These are phyloP conservation scores for Herminia tarsipennalis DNA, from an alignment of 2,888 invertebrate species.

Conservation along the genomic window DNA sequence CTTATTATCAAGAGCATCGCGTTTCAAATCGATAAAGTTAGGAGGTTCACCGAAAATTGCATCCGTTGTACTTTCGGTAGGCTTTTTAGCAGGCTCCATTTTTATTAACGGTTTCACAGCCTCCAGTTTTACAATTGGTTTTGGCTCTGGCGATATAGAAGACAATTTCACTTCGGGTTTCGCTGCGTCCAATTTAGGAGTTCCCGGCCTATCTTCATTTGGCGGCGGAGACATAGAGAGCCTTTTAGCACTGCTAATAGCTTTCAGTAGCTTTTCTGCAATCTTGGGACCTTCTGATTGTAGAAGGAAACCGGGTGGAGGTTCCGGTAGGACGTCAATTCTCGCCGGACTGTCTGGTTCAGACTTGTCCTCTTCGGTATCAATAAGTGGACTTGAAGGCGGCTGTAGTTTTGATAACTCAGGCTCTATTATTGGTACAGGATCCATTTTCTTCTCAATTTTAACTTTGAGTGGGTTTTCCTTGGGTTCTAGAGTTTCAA, in stretches of 20 bases:
- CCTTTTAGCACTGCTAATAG: constrained; percentile 84
- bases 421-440: constrained; percentile 42
- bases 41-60: constrained; percentile 76
- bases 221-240: constrained; percentile 79
- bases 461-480: constrained; percentile 38
- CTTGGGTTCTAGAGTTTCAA: constrained; percentile 32
- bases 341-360: constrained; percentile 80
- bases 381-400: constrained; percentile 75
- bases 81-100: constrained; percentile 60
- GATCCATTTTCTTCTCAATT: constrained; percentile 50
- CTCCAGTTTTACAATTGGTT: constrained; percentile 48
- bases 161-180: constrained; percentile 56
- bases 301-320: constrained; percentile 76
- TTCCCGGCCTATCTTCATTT: constrained; percentile 60
- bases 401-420: constrained; percentile 58
- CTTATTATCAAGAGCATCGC: constrained; percentile 66
- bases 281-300: constrained; percentile 86
- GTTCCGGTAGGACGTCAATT: constrained; percentile 80
- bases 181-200: constrained; percentile 64
- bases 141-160: constrained; percentile 56
- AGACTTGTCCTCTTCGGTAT: constrained; percentile 80
- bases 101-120: constrained; percentile 53
- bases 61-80: constrained; percentile 55
- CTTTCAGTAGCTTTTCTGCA: constrained; percentile 87
- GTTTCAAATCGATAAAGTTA: constrained; percentile 66